Evolutionary conservation across 2,888 invertebrate species (phyloP).

Genomic region (Nomada ruficornis): DNA sequence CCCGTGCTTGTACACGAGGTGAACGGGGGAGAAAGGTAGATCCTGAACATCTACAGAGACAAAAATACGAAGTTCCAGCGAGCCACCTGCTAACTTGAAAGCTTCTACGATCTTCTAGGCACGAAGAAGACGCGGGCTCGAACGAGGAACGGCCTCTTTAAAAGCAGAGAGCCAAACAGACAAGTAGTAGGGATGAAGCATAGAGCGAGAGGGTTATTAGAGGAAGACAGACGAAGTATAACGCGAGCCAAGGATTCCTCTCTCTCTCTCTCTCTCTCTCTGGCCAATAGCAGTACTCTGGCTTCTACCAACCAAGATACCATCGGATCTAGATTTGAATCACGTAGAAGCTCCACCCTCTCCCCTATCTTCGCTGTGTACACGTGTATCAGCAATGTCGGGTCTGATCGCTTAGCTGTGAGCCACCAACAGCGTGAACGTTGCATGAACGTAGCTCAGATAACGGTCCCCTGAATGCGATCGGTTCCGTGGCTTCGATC

Average conservation of each 20-base stretch:
- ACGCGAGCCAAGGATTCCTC: conserved; percentile 72
- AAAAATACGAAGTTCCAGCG: conserved; percentile 13
- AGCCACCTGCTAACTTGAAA: conserved; percentile 30
- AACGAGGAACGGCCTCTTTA: conserved; percentile 1
- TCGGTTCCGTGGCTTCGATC: conserved; percentile 1
- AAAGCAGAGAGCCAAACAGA: neutral
- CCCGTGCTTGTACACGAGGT: neutral
- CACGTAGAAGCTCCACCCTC: conserved; percentile 75
- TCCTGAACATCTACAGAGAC: neutral
- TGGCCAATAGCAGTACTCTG: conserved; percentile 74
- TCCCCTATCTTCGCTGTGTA: conserved; percentile 33
- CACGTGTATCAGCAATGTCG: conserved; percentile 45
- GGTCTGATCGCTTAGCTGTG: conserved; percentile 43
- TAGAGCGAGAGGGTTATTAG: neutral
- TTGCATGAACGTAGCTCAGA: conserved; percentile 25
- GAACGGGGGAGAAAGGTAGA: neutral
- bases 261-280: conserved; percentile 8
- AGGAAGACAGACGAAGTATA: conserved; percentile 37
- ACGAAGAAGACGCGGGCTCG: neutral
- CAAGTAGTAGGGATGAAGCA: neutral
- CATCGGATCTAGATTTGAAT: conserved; percentile 83
- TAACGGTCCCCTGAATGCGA: conserved; percentile 27
- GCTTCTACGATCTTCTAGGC: conserved; percentile 13
- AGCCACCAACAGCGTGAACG: conserved; percentile 27
- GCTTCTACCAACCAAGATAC: conserved; percentile 72